Percentiles rank a stretch among this genome's conserved stretches.
Conservation (phyloP, 1,140 invertebrate species). For the Conus ventricosus region DNA sequence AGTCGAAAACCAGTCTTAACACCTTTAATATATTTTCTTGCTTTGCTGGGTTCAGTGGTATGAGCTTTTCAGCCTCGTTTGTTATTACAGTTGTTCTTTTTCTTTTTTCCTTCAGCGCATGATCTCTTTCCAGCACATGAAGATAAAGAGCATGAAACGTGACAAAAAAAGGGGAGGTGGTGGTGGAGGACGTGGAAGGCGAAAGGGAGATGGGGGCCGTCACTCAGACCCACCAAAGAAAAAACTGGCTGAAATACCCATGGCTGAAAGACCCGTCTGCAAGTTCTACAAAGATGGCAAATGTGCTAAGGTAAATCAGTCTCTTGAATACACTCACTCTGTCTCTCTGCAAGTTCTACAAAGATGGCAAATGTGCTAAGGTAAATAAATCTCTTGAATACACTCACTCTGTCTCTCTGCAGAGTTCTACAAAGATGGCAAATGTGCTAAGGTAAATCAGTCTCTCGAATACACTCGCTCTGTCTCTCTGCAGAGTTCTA, state of each 20-base stretch:
- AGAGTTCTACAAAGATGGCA: conserved; percentile 91
- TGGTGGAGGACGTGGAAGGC: background rate
- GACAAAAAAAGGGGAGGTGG: conserved; percentile 30
- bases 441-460: conserved; percentile 83
- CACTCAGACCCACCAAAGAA: conserved; percentile 56
- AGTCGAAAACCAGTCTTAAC: no score
- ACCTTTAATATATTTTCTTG: no score
- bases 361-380: conserved; percentile 92
- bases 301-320: conserved; percentile 84
- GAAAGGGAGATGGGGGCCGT: conserved; percentile 10
- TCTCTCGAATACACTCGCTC: no score
- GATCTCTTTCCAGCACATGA: conserved; percentile 1
- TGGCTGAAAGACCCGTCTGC: conserved; percentile 76
- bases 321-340: no score
- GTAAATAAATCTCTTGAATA: no score
- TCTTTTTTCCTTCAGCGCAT: no score
- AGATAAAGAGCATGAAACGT: conserved; percentile 34
- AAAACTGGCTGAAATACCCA: conserved; percentile 62
- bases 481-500: conserved; percentile 82
- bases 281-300: conserved; percentile 91
- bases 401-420: no score
- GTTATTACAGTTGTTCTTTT: no score
- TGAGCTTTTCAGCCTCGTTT: no score
- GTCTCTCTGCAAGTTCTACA: conserved; percentile 87
- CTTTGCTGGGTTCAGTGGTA: no score